Evolutionary conservation across 2,888 invertebrate genomes (phyloP).

Genomic region (Stenoptilia bipunctidactyla): DNA sequence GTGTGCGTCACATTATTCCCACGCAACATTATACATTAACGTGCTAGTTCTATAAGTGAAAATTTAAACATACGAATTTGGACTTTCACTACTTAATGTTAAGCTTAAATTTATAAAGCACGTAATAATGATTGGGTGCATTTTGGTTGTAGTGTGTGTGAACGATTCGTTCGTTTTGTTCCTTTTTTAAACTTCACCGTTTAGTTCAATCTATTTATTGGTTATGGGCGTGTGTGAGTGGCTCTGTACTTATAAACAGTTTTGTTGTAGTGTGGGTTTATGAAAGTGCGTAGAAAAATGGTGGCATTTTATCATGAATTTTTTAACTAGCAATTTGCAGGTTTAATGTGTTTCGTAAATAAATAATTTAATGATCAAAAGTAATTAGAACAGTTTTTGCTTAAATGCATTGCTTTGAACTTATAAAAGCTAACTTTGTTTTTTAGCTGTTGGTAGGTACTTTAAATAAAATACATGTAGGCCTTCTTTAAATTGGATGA

Average conservation of each 20-base stretch:
- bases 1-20: constrained; percentile 47
- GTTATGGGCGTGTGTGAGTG: constrained; percentile 50
- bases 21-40: constrained; percentile 51
- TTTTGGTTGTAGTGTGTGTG: constrained; percentile 42
- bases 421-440: no score
- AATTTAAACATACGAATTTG: constrained; percentile 18
- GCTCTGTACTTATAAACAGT: constrained; percentile 30
- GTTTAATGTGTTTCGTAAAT: no score
- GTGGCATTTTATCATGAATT: constrained; percentile 46
- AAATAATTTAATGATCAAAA: no score
- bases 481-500: no score
- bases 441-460: no score
- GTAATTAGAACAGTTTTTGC: no score
- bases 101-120: constrained; percentile 23
- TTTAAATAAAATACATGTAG: no score
- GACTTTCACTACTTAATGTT: constrained; percentile 18
- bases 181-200: constrained; percentile 71
- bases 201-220: constrained; percentile 72
- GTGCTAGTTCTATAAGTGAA: constrained; percentile 51
- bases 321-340: constrained; percentile 25
- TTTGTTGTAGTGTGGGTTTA: constrained; percentile 28
- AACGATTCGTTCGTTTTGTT: constrained; percentile 65
- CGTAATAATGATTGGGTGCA: constrained; percentile 60
- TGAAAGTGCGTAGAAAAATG: constrained; percentile 68
- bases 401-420: no score